Conservation (phyloP, 2,797 vertebrate genomes). For the Microchirus variegatus region DNA sequence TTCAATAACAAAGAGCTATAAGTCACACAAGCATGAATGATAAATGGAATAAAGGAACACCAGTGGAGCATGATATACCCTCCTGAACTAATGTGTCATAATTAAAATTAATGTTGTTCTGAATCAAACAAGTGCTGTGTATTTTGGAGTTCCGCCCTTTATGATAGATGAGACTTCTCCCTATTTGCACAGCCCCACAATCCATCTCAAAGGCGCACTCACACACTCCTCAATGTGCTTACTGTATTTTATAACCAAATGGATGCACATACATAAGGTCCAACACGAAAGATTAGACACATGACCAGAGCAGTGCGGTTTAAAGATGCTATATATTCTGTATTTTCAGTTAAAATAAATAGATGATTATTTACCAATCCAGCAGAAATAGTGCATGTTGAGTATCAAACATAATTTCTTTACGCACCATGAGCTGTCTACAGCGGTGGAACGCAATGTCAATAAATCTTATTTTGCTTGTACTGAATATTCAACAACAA, state of each 20-base stretch:
- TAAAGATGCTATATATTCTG: background rate
- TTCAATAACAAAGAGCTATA: conserved; percentile 33
- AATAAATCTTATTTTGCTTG: too few relatives aligned
- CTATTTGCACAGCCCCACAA: conserved; percentile 23
- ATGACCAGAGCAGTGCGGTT: background rate
- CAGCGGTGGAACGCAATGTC: too few relatives aligned
- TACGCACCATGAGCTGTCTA: too few relatives aligned
- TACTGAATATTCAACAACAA: too few relatives aligned
- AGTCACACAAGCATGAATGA: conserved; percentile 50
- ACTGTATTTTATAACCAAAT: conserved; percentile 8
- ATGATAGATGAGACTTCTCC: conserved; percentile 47
- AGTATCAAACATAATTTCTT: too few relatives aligned
- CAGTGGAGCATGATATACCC: conserved; percentile 38
- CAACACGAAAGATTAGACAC: background rate
- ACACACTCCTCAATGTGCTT: conserved; percentile 11
- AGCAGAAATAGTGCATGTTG: too few relatives aligned
- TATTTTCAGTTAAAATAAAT: too few relatives aligned
- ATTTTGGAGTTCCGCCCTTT: conserved; percentile 37
- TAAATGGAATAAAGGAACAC: conserved; percentile 53
- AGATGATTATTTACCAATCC: too few relatives aligned
- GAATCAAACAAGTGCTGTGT: conserved; percentile 59
- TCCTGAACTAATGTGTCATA: conserved; percentile 62
- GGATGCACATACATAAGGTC: background rate
- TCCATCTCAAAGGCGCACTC: conserved; percentile 34
- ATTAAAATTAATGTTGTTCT: conserved; percentile 67